Percentiles rank a stretch among this genome's conserved stretches.
Conservation (phyloP, 2,113 vertebrate species). For the Dromaius novaehollandiae region DNA sequence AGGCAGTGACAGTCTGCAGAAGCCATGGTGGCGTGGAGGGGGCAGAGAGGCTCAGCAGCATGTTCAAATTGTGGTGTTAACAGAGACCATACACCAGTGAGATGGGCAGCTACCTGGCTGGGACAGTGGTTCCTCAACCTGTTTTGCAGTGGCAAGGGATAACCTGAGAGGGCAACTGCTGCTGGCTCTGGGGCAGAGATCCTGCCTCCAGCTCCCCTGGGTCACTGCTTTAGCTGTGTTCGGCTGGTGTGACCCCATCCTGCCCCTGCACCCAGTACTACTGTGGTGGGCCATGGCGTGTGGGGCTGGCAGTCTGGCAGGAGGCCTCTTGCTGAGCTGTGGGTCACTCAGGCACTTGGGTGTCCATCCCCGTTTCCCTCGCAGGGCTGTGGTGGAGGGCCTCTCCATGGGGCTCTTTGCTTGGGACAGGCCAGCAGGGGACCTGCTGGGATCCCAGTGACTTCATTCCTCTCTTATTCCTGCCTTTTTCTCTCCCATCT, state of each 20-base stretch:
- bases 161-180: background rate
- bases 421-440: background rate
- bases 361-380: background rate
- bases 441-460: constrained; percentile 30
- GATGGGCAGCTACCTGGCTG: background rate
- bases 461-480: constrained; percentile 69
- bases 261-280: background rate
- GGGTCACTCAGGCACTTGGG: fast-evolving
- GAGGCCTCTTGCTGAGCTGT: background rate
- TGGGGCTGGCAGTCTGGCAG: background rate
- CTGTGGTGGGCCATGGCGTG: background rate
- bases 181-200: background rate
- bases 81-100: background rate
- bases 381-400: background rate
- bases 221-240: background rate
- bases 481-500: constrained; percentile 64
- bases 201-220: background rate
- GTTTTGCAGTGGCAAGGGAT: background rate
- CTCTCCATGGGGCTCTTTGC: background rate
- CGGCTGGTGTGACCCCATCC: background rate
- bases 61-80: background rate
- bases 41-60: background rate
- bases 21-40: background rate
- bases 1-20: background rate
- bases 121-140: background rate